Evolutionary conservation across 2,888 invertebrate genomes (phyloP).

Genomic region (Oscheius sp.): DNA sequence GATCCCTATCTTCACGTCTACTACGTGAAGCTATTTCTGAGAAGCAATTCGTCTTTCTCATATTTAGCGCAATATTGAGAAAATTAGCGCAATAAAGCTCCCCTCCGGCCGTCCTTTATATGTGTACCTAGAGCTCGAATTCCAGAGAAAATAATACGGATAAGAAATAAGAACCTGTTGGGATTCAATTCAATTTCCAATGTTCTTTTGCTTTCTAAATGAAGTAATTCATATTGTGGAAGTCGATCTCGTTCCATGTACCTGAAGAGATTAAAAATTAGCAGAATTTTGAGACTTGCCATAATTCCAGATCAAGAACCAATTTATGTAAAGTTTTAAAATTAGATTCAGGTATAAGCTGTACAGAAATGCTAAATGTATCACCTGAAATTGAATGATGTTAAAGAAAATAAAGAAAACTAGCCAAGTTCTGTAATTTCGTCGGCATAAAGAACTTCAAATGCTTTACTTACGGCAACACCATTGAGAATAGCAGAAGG

Average conservation of each 20-base stretch:
- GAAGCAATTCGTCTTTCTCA: too few species aligned
- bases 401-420: background rate
- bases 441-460: constrained; percentile 48
- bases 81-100: constrained; percentile 26
- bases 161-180: constrained; percentile 22
- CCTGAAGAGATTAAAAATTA: constrained; percentile 31
- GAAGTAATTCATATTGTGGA: constrained; percentile 36
- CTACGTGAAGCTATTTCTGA: too few species aligned
- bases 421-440: constrained; percentile 46
- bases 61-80: constrained; percentile 6
- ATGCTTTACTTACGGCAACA: constrained; percentile 41
- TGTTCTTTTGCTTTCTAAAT: constrained; percentile 28
- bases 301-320: constrained; percentile 46
- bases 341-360: constrained; percentile 39
- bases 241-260: constrained; percentile 49
- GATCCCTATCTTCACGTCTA: too few species aligned
- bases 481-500: constrained; percentile 6
- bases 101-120: background rate
- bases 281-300: constrained; percentile 25
- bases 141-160: background rate
- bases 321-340: constrained; percentile 38
- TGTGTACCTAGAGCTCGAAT: constrained; percentile 21
- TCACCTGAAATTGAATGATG: constrained; percentile 41
- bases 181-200: constrained; percentile 36
- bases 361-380: constrained; percentile 41